Percentiles rank a stretch among this genome's conserved stretches.
phyloP scores from a whole-genome alignment of 2,797 vertebrate genomes.

The Mastacembelus armatus region DNA sequence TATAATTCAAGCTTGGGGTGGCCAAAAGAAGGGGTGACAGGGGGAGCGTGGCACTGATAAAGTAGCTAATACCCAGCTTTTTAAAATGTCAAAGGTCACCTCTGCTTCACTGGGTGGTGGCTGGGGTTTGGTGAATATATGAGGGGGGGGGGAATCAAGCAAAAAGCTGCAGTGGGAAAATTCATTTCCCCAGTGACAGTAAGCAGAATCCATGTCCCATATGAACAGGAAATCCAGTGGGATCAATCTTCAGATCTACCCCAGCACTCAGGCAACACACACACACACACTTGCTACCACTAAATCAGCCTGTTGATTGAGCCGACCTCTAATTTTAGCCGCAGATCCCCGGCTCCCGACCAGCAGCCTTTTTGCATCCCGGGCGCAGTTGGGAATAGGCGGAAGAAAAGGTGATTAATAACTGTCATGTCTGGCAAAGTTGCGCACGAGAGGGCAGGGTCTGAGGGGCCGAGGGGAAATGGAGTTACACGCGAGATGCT shows the following conservation, averaged over 20 bases:
- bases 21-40: slow-evolving; percentile 65
- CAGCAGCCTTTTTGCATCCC: slow-evolving; percentile 59
- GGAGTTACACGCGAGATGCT: slow-evolving; percentile 72
- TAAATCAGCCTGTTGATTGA: slow-evolving; percentile 85
- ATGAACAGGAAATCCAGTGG: slow-evolving; percentile 77
- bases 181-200: slow-evolving; percentile 43
- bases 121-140: slow-evolving; percentile 3
- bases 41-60: slow-evolving; percentile 80
- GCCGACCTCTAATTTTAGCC: slow-evolving; percentile 85
- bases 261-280: slow-evolving; percentile 58
- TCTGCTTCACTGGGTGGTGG: slow-evolving; percentile 39
- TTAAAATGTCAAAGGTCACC: slow-evolving; percentile 70
- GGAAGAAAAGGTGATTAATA: slow-evolving; percentile 86
- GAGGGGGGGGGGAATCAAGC: background rate
- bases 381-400: slow-evolving; percentile 80
- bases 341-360: slow-evolving; percentile 48
- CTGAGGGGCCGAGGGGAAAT: slow-evolving; percentile 49
- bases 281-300: slow-evolving; percentile 58
- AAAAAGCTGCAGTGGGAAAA: slow-evolving; percentile 24
- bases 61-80: slow-evolving; percentile 76
- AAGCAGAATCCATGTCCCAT: slow-evolving; percentile 63
- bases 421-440: slow-evolving; percentile 84
- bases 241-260: slow-evolving; percentile 74
- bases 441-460: slow-evolving; percentile 51
- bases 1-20: slow-evolving; percentile 64